Conservation (phyloP, 2,888 invertebrate genomes). For the Torymus texanus region DNA sequence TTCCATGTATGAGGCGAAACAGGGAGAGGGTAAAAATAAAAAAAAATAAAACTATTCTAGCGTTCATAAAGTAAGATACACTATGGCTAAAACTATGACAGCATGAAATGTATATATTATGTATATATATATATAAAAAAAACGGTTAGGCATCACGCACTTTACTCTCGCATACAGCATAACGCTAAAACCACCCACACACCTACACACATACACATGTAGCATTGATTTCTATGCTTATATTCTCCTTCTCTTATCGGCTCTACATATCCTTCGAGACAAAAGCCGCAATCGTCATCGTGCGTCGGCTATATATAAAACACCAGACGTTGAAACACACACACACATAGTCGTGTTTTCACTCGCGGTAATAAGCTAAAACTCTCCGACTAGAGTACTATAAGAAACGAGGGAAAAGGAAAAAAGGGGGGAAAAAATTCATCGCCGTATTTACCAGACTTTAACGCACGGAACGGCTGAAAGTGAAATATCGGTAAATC, state of each 20-base stretch:
- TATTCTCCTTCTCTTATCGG: constrained; percentile 1
- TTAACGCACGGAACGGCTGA: background rate
- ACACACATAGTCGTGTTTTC: too few species aligned
- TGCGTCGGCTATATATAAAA: background rate
- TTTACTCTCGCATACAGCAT: constrained; percentile 31
- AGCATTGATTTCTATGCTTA: constrained; percentile 37
- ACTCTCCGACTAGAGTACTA: too few species aligned
- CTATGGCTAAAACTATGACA: constrained; percentile 51
- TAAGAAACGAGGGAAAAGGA: too few species aligned
- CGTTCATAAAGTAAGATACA: constrained; percentile 38
- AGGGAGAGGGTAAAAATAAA: constrained; percentile 11
- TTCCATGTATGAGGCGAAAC: constrained; percentile 29
- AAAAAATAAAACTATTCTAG: constrained; percentile 43
- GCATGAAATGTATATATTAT: constrained; percentile 25
- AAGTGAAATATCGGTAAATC: constrained; percentile 22
- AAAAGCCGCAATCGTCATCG: constrained; percentile 18
- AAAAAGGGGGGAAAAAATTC: background rate
- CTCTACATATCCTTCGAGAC: constrained; percentile 16
- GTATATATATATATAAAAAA: background rate
- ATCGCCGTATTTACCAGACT: background rate
- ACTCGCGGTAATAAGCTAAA: too few species aligned
- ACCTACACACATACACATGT: too few species aligned
- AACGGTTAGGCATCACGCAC: constrained; percentile 37
- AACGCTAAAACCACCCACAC: background rate
- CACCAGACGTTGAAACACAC: too few species aligned